Evolutionary conservation across 92 coral and sea anemone genomes (phyloP), one percentile per base, ranked within the genome.

Genomic region (Porites evermanni): DNA sequence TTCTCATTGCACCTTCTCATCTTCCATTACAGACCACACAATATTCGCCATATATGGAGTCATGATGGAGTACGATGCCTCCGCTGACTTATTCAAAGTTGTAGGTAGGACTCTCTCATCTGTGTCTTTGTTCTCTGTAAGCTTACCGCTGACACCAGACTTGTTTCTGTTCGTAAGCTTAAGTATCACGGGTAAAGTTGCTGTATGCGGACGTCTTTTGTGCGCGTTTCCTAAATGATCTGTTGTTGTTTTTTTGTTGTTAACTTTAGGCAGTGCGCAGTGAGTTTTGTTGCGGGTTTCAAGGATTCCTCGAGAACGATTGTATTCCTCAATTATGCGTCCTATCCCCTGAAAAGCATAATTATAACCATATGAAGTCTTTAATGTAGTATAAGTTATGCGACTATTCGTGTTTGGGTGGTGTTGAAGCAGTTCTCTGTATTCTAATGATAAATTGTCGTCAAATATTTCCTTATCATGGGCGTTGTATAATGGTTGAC

Each of bases 1-100:
- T 4, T 20, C 10, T 80, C 66, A 81, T 16, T 4, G 29, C 32
- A 83, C 74, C 52, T 85, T 76, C 66, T 94, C 97, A 9, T 92
- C 95, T n/a, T 86, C 86, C 93, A 92, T 92, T 9, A 92, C 89
- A 44, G 93, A 89, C 95, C 95, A 92, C 24, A 92, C 95, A 7
- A 92, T 91, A 61, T 73, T 90, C 20, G 96, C 93, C 94, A 93
- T 90, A 84, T 87, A 93, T 14, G 97, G 97, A 8, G 97, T 70
- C 97, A 94, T 94, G 13, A 94, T 79, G 2, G 93, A 86, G 69
- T 82, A 94, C 38, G 89, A 86, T 29, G 81, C 72, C 53, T 32
- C 75, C 18, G 77, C 73, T 65, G 92, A 76, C 70, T 70, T 79
- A 64, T 89, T 74, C 23, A 94, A 83, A 32, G 89, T 94, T 51